Percentiles rank a stretch among this genome's conserved stretches.
Conservation (phyloP, 1,140 invertebrate species). For the Chionoecetes opilio region DNA sequence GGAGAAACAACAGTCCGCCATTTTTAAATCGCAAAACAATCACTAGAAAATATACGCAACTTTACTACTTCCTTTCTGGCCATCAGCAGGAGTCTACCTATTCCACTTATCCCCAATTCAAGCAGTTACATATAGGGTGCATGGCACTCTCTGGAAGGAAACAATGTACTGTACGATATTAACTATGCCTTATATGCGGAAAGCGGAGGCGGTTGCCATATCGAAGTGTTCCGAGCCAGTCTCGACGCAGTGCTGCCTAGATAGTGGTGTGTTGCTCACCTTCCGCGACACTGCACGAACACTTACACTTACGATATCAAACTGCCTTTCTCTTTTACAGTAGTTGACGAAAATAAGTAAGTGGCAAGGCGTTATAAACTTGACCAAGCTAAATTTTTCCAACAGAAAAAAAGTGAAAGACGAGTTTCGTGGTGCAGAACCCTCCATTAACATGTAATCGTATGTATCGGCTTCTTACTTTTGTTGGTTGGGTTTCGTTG, state of each 20-base stretch:
- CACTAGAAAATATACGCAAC: background rate
- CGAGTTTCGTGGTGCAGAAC: too few species aligned
- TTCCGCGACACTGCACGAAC: background rate
- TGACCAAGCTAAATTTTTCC: too few species aligned
- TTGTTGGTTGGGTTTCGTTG: too few species aligned
- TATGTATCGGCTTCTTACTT: too few species aligned
- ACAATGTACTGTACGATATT: background rate
- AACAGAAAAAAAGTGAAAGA: too few species aligned
- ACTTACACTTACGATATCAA: too few species aligned
- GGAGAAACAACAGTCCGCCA: background rate
- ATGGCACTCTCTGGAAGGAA: background rate
- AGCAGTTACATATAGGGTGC: background rate
- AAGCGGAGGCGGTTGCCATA: background rate
- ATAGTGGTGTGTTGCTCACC: background rate
- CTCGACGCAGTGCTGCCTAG: background rate
- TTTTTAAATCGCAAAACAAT: background rate
- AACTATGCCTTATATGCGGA: background rate
- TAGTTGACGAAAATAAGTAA: too few species aligned
- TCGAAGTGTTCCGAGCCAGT: background rate
- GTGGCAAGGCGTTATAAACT: too few species aligned
- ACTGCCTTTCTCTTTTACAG: too few species aligned
- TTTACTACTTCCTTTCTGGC: background rate
- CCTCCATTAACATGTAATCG: too few species aligned
- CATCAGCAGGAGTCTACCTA: background rate
- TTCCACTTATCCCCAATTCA: too few species aligned